Percentiles rank a stretch among this genome's conserved stretches.
phyloP scores from a whole-genome alignment of 1,140 invertebrate genomes.

The Neomicropteryx cornuta region DNA sequence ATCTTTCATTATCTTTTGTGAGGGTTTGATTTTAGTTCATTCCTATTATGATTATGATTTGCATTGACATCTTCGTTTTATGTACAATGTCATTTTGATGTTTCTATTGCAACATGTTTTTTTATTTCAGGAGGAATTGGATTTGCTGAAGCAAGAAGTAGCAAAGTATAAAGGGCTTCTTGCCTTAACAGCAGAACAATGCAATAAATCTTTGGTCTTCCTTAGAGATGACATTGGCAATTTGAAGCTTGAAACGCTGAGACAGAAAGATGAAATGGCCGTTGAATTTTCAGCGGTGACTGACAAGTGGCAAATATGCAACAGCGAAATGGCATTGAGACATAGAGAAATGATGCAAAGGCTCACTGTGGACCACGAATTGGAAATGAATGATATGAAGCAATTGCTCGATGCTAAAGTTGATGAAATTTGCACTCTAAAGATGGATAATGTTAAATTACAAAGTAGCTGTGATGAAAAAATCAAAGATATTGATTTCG shows the following conservation, averaged over 20 bases:
- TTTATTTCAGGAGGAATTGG: conserved; percentile 44
- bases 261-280: conserved; percentile 39
- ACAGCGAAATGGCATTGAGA: conserved; percentile 36
- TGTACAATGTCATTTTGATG: no score
- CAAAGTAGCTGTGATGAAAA: conserved; percentile 28
- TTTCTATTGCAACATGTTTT: no score
- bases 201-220: conserved; percentile 40
- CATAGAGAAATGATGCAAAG: conserved; percentile 47
- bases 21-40: no score
- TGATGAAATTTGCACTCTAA: conserved; percentile 42
- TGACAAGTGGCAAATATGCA: conserved; percentile 40
- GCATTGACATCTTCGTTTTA: no score
- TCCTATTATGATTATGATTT: no score
- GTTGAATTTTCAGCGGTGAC: conserved; percentile 42
- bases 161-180: conserved; percentile 40
- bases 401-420: conserved; percentile 39
- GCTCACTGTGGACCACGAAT: conserved; percentile 51
- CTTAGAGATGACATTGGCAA: conserved; percentile 48
- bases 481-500: conserved; percentile 21
- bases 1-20: no score
- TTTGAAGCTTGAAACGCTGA: conserved; percentile 38
- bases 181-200: conserved; percentile 33
- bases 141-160: conserved; percentile 40
- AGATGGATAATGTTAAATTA: conserved; percentile 32
- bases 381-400: conserved; percentile 50